These are phyloP conservation scores for Phylloscopus trochilus DNA, from an alignment of 2,113 vertebrate species.

Conservation along the genomic window DNA sequence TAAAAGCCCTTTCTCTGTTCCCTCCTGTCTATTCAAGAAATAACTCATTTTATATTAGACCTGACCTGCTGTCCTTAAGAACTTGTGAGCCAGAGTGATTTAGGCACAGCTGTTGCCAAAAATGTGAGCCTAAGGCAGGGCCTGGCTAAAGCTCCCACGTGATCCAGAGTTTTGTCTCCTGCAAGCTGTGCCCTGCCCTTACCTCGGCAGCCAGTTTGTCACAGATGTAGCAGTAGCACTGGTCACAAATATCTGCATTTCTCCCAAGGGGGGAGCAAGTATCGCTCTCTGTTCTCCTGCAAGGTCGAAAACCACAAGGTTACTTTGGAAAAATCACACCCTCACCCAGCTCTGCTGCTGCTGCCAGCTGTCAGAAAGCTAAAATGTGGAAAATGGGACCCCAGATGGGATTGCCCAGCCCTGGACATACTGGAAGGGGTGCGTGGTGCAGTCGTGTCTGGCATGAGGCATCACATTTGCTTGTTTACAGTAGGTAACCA, in stretches of 20 bases:
- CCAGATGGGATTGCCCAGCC: accelerated
- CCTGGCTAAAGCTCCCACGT: neutral
- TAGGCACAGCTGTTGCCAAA: neutral
- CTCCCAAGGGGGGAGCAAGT: conserved; percentile 19
- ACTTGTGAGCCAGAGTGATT: neutral
- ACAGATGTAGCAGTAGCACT: conserved; percentile 89
- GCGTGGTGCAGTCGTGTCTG: neutral
- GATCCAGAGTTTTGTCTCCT: neutral
- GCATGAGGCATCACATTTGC: conserved; percentile 48
- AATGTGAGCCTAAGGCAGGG: neutral
- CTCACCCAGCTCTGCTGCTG: neutral
- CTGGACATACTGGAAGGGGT: conserved; percentile 42
- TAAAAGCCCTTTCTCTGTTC: neutral
- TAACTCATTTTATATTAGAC: neutral
- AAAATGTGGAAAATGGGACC: too few relatives aligned
- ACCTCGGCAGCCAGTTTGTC: conserved; percentile 80
- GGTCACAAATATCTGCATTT: conserved; percentile 73
- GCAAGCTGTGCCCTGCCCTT: neutral
- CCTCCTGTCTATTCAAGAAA: neutral
- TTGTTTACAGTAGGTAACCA: conserved; percentile 60
- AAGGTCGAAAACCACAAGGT: neutral
- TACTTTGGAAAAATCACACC: neutral
- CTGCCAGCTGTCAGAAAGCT: neutral
- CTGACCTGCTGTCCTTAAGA: neutral
- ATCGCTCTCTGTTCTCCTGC: conserved; percentile 71